A percentile compares a stretch with the other conserved stretches of the same genome.
phyloP scores from a whole-genome alignment of 2,888 invertebrate genomes.

The Stratiomys singularior region DNA sequence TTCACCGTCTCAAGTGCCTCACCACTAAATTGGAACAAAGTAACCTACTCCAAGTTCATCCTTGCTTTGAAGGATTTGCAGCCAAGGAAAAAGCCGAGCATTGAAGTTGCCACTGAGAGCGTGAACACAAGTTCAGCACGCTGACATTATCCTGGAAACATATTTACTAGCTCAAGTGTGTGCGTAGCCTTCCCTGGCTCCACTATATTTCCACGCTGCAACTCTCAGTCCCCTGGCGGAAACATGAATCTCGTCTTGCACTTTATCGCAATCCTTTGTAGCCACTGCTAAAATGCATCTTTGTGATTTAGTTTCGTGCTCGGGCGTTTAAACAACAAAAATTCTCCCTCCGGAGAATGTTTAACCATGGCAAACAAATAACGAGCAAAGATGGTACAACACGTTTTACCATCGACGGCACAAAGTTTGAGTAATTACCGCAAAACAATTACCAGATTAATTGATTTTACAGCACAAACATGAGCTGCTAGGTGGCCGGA shows the following conservation, averaged over 20 bases:
- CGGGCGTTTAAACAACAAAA: conserved; percentile 40
- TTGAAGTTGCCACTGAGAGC: not conserved
- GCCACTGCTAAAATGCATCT: conserved; percentile 34
- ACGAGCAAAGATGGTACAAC: conserved; percentile 31
- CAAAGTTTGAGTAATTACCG: conserved; percentile 53
- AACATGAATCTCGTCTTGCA: conserved; percentile 1
- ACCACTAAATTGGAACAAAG: not conserved
- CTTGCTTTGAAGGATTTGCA: not conserved
- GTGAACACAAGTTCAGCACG: not conserved
- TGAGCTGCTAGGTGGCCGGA: conserved; percentile 41
- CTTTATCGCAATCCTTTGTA: not conserved
- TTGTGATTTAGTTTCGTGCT: conserved; percentile 34
- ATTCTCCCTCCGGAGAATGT: conserved; percentile 39
- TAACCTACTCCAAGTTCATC: not conserved
- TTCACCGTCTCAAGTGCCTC: not conserved
- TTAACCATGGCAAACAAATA: conserved; percentile 39
- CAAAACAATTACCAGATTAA: conserved; percentile 56
- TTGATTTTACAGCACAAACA: conserved; percentile 54
- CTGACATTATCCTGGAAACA: not conserved
- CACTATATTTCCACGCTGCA: not conserved
- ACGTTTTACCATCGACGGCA: conserved; percentile 42
- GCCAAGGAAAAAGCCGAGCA: not conserved
- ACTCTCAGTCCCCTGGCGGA: not conserved
- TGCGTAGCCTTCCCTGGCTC: not conserved
- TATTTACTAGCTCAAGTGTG: not conserved